Evolutionary conservation across 2,113 vertebrate genomes (phyloP), one percentile per base, ranked within the genome.

Genomic region (Hiodon tergisus): DNA sequence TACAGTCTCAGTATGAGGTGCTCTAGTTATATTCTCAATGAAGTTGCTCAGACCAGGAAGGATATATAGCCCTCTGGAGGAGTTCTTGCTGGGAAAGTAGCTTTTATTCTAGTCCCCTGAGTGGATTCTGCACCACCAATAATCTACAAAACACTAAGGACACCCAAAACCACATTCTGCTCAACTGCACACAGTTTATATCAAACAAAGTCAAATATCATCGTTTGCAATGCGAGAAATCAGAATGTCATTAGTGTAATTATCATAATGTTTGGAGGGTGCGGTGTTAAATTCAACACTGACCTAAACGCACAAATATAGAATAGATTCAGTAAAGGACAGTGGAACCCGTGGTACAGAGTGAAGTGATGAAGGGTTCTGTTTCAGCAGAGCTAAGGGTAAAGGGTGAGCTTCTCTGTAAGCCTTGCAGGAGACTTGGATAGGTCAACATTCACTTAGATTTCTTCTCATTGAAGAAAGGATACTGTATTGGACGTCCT

Each of bases 391-490:
- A 31, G 31, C 31, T 31, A 31, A 31, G 31, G 31, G 1, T 31
- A 2, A 31, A 31, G 31, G 31, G 31, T 31, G 31, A 31, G 31
- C 31, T 31, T 31, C 31, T 31, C 31, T 31, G 31, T 31, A 31
- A 31, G 76, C 72, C 74, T 77, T 60, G 70, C 76, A 10, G 62
- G 51, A 61, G 62, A 63, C 31, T 50, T 54, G 50, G 71, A 16
- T 75, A 79, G 48, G 67, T 67, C 78, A 80, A 80, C 78, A 81
- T 80, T 79, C 78, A 67, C 74, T 79, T 67, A 72, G 78, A 77
- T 80, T 83, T 83, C 78, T 78, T 80, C 78, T 76, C 77, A 74
- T 79, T 77, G 74, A 69, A 11, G n/a, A 13, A 53, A n/a, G 61
- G 78, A 47, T 73, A 48, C 58, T 63, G 74, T 60, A 73, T 78